A percentile compares a stretch with the other conserved stretches of the same genome.
Evolutionary conservation across 2,113 vertebrate genomes (phyloP).

Genomic region (Chelonoidis abingdonii): DNA sequence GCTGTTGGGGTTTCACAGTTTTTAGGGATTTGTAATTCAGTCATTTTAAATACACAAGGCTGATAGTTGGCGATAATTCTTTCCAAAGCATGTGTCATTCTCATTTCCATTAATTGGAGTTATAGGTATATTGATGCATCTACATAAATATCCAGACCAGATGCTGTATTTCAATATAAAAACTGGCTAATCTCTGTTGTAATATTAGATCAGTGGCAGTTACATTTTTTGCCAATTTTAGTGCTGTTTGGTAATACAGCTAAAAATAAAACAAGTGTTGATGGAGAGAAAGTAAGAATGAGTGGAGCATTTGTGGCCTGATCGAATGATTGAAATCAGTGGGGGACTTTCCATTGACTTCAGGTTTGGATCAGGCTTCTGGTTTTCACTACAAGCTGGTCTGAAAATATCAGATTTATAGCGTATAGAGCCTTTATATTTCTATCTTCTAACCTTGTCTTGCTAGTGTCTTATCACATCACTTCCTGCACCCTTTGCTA

Average conservation of each 20-base stretch:
- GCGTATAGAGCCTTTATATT: not conserved
- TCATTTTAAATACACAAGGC: accelerated
- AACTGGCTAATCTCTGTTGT: not conserved
- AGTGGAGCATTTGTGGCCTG: not conserved
- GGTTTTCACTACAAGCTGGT: not conserved
- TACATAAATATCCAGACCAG: not conserved
- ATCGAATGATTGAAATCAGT: not conserved
- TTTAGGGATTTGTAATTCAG: not conserved
- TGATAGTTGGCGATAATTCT: accelerated
- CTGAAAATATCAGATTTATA: not conserved
- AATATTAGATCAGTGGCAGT: not conserved
- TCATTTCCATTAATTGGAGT: not conserved
- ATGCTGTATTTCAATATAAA: not conserved
- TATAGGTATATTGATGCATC: not conserved
- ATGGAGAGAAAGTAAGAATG: not conserved
- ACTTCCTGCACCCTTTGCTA: not conserved
- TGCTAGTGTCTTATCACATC: not conserved
- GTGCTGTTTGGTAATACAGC: not conserved
- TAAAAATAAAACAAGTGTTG: not conserved
- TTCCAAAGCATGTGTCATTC: accelerated
- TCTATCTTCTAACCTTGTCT: not conserved
- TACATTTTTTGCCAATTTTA: not conserved
- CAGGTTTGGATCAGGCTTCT: not conserved
- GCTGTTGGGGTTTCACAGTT: not conserved
- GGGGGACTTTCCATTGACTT: not conserved